Conservation (phyloP, 2,888 invertebrate species). For the Rhagonycha fulva region DNA sequence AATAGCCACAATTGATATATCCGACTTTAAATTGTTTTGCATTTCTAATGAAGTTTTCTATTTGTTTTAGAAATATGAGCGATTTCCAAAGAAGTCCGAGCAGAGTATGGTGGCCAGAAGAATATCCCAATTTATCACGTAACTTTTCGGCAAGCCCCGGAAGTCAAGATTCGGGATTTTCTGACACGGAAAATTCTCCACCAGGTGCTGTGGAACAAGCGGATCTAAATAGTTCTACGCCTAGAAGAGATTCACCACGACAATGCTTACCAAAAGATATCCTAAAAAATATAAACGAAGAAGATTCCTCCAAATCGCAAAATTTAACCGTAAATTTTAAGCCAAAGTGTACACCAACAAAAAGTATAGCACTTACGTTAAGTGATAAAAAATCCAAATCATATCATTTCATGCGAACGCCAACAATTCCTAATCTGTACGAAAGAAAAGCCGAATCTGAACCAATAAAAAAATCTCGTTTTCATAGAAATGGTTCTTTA, state of each 20-base stretch:
- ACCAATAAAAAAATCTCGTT: slow-evolving; percentile 31
- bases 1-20: background rate
- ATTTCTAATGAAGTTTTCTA: background rate
- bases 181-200: slow-evolving; percentile 74
- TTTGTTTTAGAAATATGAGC: slow-evolving; percentile 55
- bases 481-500: slow-evolving; percentile 35
- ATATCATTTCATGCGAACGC: slow-evolving; percentile 10
- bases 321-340: slow-evolving; percentile 53
- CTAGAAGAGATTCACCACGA: background rate
- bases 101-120: slow-evolving; percentile 68
- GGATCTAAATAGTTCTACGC: background rate
- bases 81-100: slow-evolving; percentile 70
- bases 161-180: slow-evolving; percentile 81
- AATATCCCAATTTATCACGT: slow-evolving; percentile 47
- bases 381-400: slow-evolving; percentile 2
- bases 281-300: slow-evolving; percentile 43
- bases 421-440: slow-evolving; percentile 30
- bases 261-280: slow-evolving; percentile 44
- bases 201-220: slow-evolving; percentile 39
- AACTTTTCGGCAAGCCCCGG: slow-evolving; percentile 67
- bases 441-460: slow-evolving; percentile 29
- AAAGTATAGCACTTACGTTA: slow-evolving; percentile 31
- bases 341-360: slow-evolving; percentile 50
- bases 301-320: slow-evolving; percentile 50
- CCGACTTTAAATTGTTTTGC: background rate